These are phyloP conservation scores for Habropoda laboriosa DNA, from an alignment of 1,140 invertebrate genomes.

Conservation along the genomic window DNA sequence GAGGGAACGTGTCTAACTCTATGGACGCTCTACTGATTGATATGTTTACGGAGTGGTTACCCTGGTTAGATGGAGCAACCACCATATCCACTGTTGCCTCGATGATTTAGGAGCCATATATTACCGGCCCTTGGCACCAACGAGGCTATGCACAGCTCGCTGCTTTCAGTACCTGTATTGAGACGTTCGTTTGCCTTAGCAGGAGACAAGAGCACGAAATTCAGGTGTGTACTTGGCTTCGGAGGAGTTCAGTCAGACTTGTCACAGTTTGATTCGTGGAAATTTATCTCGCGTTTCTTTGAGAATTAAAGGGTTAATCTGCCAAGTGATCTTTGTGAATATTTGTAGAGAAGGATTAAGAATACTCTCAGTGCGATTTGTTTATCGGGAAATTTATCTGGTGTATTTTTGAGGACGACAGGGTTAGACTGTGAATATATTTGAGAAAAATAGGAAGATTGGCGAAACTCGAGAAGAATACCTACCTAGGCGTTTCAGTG, in stretches of 20 bases:
- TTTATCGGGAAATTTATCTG: too few species aligned
- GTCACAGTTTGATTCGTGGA: too few species aligned
- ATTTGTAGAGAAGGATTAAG: too few species aligned
- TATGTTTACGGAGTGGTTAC: conserved; percentile 79
- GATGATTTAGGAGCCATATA: conserved; percentile 80
- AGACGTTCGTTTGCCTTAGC: conserved; percentile 70
- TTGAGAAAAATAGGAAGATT: not conserved
- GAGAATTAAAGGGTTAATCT: too few species aligned
- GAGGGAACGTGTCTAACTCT: not conserved
- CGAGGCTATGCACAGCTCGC: conserved; percentile 64
- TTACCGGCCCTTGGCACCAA: conserved; percentile 70
- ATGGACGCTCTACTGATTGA: conserved; percentile 70
- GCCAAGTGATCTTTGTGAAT: too few species aligned
- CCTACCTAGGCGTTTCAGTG: too few species aligned
- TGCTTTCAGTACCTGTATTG: conserved; percentile 72
- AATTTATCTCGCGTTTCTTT: too few species aligned
- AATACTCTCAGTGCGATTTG: too few species aligned
- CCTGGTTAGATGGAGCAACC: conserved; percentile 74
- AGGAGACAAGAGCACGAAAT: conserved; percentile 50
- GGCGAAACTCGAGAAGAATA: not conserved
- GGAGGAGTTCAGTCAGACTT: too few species aligned
- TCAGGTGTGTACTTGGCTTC: too few species aligned
- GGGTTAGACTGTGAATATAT: too few species aligned
- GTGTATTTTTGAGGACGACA: too few species aligned
- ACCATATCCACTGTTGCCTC: conserved; percentile 70